Evolutionary conservation across 2,113 vertebrate species (phyloP).

Genomic region (Oxyruncus cristatus): DNA sequence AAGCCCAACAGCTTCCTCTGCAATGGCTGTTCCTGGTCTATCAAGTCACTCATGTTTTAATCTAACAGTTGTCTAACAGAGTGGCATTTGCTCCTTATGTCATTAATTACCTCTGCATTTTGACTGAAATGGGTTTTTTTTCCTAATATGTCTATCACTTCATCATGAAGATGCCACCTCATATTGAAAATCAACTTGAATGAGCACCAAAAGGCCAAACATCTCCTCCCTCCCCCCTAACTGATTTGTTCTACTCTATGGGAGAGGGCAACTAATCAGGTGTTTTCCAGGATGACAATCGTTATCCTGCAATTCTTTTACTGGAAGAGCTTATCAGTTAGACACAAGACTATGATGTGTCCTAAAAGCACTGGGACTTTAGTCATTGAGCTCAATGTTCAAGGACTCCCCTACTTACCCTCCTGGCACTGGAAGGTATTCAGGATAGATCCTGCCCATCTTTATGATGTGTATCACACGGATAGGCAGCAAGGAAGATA

Average conservation of each 20-base stretch:
- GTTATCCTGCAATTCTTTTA: neutral
- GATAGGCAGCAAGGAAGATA: neutral
- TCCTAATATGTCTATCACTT: neutral
- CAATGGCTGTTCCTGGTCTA: neutral
- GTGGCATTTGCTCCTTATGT: neutral
- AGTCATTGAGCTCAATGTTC: neutral
- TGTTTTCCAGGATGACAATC: neutral
- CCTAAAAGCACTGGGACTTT: neutral
- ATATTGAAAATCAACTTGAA: neutral
- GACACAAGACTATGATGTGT: neutral
- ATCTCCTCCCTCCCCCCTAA: neutral
- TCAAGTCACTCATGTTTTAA: neutral
- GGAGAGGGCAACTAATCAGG: neutral
- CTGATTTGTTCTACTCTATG: neutral
- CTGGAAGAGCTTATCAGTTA: neutral
- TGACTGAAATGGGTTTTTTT: neutral
- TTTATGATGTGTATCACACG: neutral
- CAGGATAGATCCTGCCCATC: neutral
- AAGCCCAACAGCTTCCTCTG: neutral
- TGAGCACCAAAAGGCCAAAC: neutral
- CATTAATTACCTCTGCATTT: neutral
- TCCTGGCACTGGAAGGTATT: neutral
- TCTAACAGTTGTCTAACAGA: neutral
- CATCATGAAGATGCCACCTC: neutral
- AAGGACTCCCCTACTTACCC: neutral